Evolutionary conservation across 2,888 invertebrate species (phyloP).

Genomic region (Notocelia uddmanniana): DNA sequence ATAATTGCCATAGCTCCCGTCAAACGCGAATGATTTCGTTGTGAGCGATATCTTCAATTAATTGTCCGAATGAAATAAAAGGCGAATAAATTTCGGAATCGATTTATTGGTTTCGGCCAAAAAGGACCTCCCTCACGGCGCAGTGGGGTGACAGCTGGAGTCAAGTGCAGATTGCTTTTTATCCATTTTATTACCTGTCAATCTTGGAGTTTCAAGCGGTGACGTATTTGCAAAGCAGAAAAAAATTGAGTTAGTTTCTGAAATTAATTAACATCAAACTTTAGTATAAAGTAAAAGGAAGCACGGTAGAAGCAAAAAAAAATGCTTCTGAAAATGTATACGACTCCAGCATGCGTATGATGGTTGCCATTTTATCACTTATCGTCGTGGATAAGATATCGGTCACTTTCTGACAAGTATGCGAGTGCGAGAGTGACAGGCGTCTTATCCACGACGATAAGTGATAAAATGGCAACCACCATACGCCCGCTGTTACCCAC

Average conservation of each 20-base stretch:
- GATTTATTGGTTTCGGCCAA: conserved; percentile 56
- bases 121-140: conserved; percentile 69
- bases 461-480: too few relatives aligned
- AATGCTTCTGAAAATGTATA: not conserved
- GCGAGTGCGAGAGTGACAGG: too few relatives aligned
- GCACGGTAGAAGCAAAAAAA: not conserved
- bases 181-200: conserved; percentile 41
- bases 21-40: conserved; percentile 79
- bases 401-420: too few relatives aligned
- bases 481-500: too few relatives aligned
- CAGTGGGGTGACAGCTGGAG: conserved; percentile 64
- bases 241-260: not conserved
- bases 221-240: conserved; percentile 30
- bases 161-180: conserved; percentile 40
- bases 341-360: not conserved
- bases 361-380: too few relatives aligned
- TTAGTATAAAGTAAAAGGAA: not conserved
- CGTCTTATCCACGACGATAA: too few relatives aligned
- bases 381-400: too few relatives aligned
- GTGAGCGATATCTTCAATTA: conserved; percentile 74
- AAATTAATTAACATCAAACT: not conserved
- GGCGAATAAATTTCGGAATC: conserved; percentile 61
- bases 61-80: conserved; percentile 68
- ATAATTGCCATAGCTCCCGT: conserved; percentile 75
- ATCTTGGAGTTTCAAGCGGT: conserved; percentile 30